Percentiles rank a stretch among this genome's conserved stretches.
These are phyloP conservation scores for Spondyliosoma cantharus DNA, from an alignment of 2,797 vertebrate genomes.

Conservation along the genomic window DNA sequence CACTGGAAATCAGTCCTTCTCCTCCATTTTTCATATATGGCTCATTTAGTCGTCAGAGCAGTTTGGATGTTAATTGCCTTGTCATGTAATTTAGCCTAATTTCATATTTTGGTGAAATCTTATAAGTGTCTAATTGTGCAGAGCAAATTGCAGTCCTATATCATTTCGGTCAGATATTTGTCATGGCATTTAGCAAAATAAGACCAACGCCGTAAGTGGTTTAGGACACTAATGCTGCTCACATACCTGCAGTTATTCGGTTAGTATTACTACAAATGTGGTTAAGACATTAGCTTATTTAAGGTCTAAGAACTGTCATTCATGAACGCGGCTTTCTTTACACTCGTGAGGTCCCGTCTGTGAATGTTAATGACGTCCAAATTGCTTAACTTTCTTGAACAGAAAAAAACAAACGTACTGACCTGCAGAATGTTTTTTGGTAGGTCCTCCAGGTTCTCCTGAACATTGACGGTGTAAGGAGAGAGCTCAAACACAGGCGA, in stretches of 20 bases:
- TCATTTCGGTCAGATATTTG: constrained; percentile 63
- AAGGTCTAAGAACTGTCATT: constrained; percentile 64
- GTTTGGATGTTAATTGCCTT: constrained; percentile 54
- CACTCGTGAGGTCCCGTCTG: constrained; percentile 30
- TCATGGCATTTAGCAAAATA: constrained; percentile 46
- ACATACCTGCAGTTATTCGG: constrained; percentile 71
- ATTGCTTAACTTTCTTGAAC: constrained; percentile 4
- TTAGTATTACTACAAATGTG: constrained; percentile 61
- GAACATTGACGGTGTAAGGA: constrained; percentile 90
- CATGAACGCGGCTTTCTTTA: constrained; percentile 42
- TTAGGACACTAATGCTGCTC: constrained; percentile 23
- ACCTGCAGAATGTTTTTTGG: constrained; percentile 93
- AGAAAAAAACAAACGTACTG: constrained; percentile 62
- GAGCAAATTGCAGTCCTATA: constrained; percentile 65
- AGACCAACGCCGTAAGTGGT: constrained; percentile 44
- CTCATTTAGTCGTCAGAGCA: constrained; percentile 76
- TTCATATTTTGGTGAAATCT: constrained; percentile 70
- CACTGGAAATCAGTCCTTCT: constrained; percentile 58
- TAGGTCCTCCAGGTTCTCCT: constrained; percentile 89
- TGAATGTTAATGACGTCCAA: constrained; percentile 28
- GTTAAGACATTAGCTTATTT: constrained; percentile 73
- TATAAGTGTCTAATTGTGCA: constrained; percentile 61
- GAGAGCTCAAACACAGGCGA: constrained; percentile 92
- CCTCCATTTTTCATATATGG: constrained; percentile 59
- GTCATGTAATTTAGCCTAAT: constrained; percentile 57